Conservation (phyloP, 2,888 invertebrate genomes). For the Epirrhoe alternata region DNA sequence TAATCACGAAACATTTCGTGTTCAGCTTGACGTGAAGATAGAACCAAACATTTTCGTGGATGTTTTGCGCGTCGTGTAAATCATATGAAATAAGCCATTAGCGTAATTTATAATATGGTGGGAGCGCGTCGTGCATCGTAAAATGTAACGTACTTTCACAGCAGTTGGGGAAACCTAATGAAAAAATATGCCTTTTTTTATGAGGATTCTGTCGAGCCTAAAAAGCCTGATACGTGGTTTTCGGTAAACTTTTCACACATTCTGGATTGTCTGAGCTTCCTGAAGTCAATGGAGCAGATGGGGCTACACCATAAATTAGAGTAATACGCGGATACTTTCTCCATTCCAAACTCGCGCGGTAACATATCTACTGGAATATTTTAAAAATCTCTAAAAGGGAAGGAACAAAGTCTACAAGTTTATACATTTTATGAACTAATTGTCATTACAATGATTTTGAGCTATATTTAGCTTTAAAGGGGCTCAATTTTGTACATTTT, state of each 20-base stretch:
- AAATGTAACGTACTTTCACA: conserved; percentile 49
- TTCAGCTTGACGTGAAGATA: conserved; percentile 28
- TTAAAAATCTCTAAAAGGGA: not conserved
- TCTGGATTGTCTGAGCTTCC: conserved; percentile 29
- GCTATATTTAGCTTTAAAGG: too few species aligned
- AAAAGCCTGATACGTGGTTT: conserved; percentile 35
- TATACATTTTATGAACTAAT: too few species aligned
- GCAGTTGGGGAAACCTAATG: conserved; percentile 44
- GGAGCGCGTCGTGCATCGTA: conserved; percentile 52
- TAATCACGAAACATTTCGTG: conserved; percentile 31
- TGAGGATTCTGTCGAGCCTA: conserved; percentile 34
- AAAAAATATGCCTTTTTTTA: conserved; percentile 47
- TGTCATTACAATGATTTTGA: too few species aligned
- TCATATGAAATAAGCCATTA: conserved; percentile 66
- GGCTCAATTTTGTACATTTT: too few species aligned
- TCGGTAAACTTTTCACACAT: conserved; percentile 33
- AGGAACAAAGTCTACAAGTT: too few species aligned
- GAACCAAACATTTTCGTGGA: conserved; percentile 43
- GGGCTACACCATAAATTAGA: conserved; percentile 20
- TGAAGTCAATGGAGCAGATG: conserved; percentile 36
- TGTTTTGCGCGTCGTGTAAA: conserved; percentile 55
- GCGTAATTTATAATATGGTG: conserved; percentile 59
- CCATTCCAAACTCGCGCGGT: not conserved
- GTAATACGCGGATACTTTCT: conserved; percentile 19
- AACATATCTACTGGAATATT: not conserved